phyloP scores from a whole-genome alignment of 1,140 invertebrate genomes.

The Drosophila fuyamai region DNA sequence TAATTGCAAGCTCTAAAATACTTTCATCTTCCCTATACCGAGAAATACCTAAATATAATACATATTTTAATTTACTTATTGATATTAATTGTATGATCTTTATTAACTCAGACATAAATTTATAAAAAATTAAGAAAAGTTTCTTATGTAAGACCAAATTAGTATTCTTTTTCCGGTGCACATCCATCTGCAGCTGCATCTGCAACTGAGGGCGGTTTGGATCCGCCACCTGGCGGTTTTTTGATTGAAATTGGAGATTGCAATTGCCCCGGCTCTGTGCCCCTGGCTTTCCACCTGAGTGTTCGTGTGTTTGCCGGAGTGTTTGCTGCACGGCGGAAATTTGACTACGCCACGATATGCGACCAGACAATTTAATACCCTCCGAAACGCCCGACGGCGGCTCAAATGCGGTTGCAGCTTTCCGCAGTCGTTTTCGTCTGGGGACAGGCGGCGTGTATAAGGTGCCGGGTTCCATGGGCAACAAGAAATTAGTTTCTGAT shows the following conservation, averaged over 20 bases:
- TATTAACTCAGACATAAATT: too few relatives aligned
- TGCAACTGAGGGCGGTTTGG: slow-evolving; percentile 16
- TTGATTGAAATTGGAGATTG: slow-evolving; percentile 82
- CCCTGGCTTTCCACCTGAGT: slow-evolving; percentile 16
- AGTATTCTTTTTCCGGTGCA: not conserved
- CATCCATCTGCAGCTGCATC: slow-evolving; percentile 17
- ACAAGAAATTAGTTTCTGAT: slow-evolving; percentile 73
- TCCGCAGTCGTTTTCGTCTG: slow-evolving; percentile 22
- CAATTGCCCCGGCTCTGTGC: slow-evolving; percentile 62
- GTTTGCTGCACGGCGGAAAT: slow-evolving; percentile 72
- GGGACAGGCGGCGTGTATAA: slow-evolving; percentile 10
- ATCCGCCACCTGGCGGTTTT: slow-evolving; percentile 65
- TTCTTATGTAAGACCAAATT: not conserved
- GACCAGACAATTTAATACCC: slow-evolving; percentile 75
- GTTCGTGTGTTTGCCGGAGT: slow-evolving; percentile 14
- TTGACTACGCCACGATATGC: slow-evolving; percentile 74
- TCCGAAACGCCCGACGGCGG: slow-evolving; percentile 62
- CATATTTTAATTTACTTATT: too few relatives aligned
- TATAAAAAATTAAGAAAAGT: not conserved
- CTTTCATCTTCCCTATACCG: too few relatives aligned
- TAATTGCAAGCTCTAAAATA: too few relatives aligned
- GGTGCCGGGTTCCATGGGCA: slow-evolving; percentile 46
- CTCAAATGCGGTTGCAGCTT: slow-evolving; percentile 55
- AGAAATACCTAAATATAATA: too few relatives aligned
- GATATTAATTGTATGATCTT: too few relatives aligned